Evolutionary conservation across 2,888 invertebrate genomes (phyloP), one percentile per base, ranked within the genome.

Genomic region (Scaptomyza polygonia): DNA sequence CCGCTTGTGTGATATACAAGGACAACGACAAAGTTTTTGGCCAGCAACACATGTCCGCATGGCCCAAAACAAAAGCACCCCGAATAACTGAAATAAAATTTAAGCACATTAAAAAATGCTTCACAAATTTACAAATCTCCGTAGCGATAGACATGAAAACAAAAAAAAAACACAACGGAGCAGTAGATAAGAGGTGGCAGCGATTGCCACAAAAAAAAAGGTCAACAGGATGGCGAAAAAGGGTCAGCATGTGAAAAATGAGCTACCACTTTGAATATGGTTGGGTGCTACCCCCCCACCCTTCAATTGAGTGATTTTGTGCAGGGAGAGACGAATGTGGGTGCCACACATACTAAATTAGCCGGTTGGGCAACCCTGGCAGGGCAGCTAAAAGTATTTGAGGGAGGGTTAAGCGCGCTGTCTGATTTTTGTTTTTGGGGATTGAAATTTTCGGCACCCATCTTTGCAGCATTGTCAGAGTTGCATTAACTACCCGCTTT

Each of bases 41-140:
- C 67, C 70, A 74, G 72, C 72, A 84, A 81, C 83, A 84, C 82
- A 83, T 73, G 76, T 69, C 71, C 69, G 30, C 67, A 54, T 67
- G 42, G 42, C 39, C 47, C 18, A 34, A 52, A 42, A 47, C 62
- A 69, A 61, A 64, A 66, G 59, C 63, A 59, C 43, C 36, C 36
- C 36, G 6, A n/a, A 52, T 29, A 77, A 69, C 64, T 72, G 69
- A 80, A 84, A 77, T 79, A 84, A 84, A 85, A 85, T 86, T 76
- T 76, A 78, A 83, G 81, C 79, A 86, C 86, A 85, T 85, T 85
- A 85, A 85, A 85, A 83, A 85, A 81, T 85, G 86, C 84, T 86
- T 85, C 86, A 72, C 84, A 85, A 85, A 86, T 85, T 85, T 85
- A 85, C 86, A 85, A 85, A 86, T 85, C 86, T 80, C 78, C 65